Evolutionary conservation across 2,797 vertebrate genomes (phyloP), one percentile per base, ranked within the genome.

Genomic region (Lacerta viridis): DNA sequence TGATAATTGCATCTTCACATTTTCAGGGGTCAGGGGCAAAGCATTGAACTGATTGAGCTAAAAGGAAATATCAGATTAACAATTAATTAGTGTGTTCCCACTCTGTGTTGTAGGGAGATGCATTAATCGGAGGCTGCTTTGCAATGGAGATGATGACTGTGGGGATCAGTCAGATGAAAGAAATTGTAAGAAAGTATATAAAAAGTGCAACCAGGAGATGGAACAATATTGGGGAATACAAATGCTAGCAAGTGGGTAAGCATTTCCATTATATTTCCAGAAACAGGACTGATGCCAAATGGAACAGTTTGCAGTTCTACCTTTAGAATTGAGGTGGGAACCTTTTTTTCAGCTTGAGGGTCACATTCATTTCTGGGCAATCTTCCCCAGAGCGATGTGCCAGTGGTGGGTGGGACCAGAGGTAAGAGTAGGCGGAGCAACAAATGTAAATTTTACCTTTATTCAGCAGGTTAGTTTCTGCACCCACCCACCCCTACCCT

Each of bases 91-190:
- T 84, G 50, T 46, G 61, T 50, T 64, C 59, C 18, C 39, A 0
- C 78, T 36, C 88, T 94, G 36, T 76, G 27, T 82, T 76, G 84
- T 91, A 99, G 99, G 98, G 72, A 98, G 98, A 50, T 99, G 99
- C 93, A 93, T 99, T 81, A 91, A 94, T 1, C 97, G 97, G 89
- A 97, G 97, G 74, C 97, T 99, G 92, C 96, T 96, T 91, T 99
- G 99, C 89, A 99, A 98, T 1, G 98, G 98, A 1, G 98, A 99
- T 81, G 98, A 99, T 11, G 99, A 99, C 96, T 99, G 99, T 36
- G 98, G 98, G 39, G 99, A 99, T 94, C 95, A 96, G 85, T 98
- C 99, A 2, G 98, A 99, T 90, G 98, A 99, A 95, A 96, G 92
- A 4, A 97, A 96, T 92, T 99, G 99, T 88, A 96, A 69, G 66